phyloP scores from a whole-genome alignment of 2,888 invertebrate genomes.

The Enoplolaimus lenunculus region DNA sequence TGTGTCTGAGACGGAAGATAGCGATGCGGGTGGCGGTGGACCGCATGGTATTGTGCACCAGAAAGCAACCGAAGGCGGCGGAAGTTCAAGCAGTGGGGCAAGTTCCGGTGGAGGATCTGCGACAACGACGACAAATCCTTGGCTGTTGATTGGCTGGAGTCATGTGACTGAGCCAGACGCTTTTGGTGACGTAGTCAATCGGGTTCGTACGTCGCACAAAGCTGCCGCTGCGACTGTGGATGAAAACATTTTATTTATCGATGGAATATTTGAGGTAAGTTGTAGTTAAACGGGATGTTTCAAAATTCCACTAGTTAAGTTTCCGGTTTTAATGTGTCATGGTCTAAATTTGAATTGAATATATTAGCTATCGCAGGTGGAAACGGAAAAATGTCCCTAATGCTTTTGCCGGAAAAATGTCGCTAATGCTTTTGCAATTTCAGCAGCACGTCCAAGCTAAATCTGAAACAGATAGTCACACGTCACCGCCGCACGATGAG shows the following conservation, averaged over 20 bases:
- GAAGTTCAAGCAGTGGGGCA: not conserved
- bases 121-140: not conserved
- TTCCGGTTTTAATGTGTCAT: too few relatives aligned
- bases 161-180: constrained; percentile 21
- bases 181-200: constrained; percentile 22
- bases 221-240: not conserved
- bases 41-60: not conserved
- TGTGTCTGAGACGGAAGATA: not conserved
- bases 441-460: not conserved
- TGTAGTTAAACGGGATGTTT: too few relatives aligned
- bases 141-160: constrained; percentile 22
- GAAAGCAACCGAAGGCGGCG: not conserved
- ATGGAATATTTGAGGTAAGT: not conserved
- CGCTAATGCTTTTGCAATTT: too few relatives aligned
- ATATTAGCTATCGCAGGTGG: too few relatives aligned
- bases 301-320: too few relatives aligned
- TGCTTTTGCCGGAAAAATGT: too few relatives aligned
- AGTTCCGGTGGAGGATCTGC: not conserved
- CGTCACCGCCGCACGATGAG: not conserved
- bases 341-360: too few relatives aligned
- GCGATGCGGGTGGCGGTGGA: not conserved
- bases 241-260: constrained; percentile 15
- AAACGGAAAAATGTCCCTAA: too few relatives aligned
- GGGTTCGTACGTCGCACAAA: constrained; percentile 16
- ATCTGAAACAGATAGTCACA: not conserved